These are phyloP conservation scores for Bombus consobrinus DNA, from an alignment of 1,140 invertebrate species.

Conservation along the genomic window DNA sequence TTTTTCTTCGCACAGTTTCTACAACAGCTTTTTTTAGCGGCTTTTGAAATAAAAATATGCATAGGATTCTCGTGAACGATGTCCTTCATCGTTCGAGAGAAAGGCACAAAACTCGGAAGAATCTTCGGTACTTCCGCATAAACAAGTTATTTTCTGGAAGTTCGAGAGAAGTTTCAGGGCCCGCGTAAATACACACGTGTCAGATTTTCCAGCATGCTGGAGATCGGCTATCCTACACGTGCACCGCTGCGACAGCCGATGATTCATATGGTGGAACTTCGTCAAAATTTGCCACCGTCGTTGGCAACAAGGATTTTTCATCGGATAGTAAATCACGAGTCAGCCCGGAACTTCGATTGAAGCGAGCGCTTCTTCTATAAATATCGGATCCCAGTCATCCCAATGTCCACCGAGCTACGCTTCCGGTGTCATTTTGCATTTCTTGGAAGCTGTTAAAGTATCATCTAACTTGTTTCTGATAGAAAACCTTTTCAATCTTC, in stretches of 20 bases:
- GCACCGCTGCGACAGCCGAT: neutral
- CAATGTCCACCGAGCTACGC: neutral
- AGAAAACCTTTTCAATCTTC: neutral
- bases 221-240: neutral
- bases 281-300: neutral
- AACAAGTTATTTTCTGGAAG: neutral
- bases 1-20: neutral
- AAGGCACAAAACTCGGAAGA: neutral
- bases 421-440: slow-evolving; percentile 19
- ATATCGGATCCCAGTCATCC: neutral
- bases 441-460: neutral
- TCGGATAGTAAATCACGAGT: slow-evolving; percentile 17
- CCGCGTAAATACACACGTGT: neutral
- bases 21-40: too few relatives aligned
- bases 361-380: slow-evolving; percentile 17
- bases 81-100: neutral
- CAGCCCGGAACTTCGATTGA: neutral
- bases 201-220: neutral
- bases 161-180: neutral
- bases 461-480: neutral
- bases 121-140: neutral
- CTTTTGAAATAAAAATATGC: neutral
- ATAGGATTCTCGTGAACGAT: neutral
- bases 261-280: neutral
- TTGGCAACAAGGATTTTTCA: slow-evolving; percentile 7